Base-by-base conservation (phyloP, 2,888 invertebrate genomes). In the Drosophila koepferae region DNA sequence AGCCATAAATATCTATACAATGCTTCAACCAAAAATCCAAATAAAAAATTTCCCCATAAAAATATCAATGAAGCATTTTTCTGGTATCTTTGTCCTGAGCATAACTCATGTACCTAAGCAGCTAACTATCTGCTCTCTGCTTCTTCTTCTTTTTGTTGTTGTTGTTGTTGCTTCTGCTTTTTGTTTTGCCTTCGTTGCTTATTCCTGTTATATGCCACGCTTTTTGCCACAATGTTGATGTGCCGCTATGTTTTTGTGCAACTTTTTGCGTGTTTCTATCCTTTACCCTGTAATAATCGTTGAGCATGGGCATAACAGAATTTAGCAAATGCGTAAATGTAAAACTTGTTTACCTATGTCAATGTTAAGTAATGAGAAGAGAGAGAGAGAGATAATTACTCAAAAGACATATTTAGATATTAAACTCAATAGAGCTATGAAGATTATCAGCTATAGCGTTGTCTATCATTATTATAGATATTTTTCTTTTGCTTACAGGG, bases 41-140 rank as follows among this genome's bases (percentile, higher is more conserved):
- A 80, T 72, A 77, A 58, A 70, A 82, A 72, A 71, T 63, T 68
- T 70, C 49, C 66, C 76, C 72, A 82, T 87, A 82, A 86, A 89
- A 86, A 87, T 87, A 89, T 86, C 89, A 86, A 87, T 86, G 86
- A 82, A 72, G 76, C 63, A 51, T 82, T 80, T 55, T 67, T 60
- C 63, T 71, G 66, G 61, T 74, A 66, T 82, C 67, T 74, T 59
- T 46, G 73, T 34, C 55, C 70, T 54, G 51, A 65, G 78, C 63
- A 72, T 63, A 73, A 61, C 65, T 68, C 84, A 73, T 62, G 63
- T 64, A 66, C 61, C 51, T 72, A 68, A 63, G 56, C 65, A 74
- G 74, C 59, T 77, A 64, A 63, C 78, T 78, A 74, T 43, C 16
- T 38, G 6, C 28, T 28, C 28, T 28, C 28, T 28, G 3, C 28